Evolutionary conservation across 2,888 invertebrate genomes (phyloP).

Genomic region (Synanthedon formicaeformis): DNA sequence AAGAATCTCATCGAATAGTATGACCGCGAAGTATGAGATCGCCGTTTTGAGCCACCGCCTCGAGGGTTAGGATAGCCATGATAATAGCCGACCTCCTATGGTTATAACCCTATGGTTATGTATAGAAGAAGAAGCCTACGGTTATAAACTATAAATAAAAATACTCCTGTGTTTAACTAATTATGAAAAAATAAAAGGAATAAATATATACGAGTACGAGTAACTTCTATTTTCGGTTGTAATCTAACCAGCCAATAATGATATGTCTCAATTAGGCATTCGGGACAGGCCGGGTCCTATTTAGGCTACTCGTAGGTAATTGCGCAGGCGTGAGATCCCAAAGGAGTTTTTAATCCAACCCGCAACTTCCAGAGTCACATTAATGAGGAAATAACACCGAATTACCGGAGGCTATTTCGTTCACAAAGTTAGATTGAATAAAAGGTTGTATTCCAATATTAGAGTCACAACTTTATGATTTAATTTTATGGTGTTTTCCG

Average conservation of each 20-base stretch:
- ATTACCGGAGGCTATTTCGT: conserved; percentile 50
- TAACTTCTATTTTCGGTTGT: background rate
- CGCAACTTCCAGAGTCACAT: conserved; percentile 47
- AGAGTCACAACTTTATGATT: conserved; percentile 48
- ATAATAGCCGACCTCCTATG: too few species aligned
- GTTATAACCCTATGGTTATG: too few species aligned
- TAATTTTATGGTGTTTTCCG: conserved; percentile 38
- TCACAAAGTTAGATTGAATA: conserved; percentile 63
- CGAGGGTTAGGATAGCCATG: too few species aligned
- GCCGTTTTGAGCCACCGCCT: too few species aligned
- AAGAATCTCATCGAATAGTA: too few species aligned
- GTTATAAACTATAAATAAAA: too few species aligned
- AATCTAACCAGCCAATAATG: conserved; percentile 15
- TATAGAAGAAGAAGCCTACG: too few species aligned
- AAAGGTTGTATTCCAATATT: conserved; percentile 48
- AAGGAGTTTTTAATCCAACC: conserved; percentile 59
- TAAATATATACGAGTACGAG: too few species aligned
- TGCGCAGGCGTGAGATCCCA: conserved; percentile 40
- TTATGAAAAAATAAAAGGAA: too few species aligned
- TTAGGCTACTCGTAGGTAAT: conserved; percentile 30
- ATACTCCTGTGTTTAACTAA: too few species aligned
- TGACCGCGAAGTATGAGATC: too few species aligned
- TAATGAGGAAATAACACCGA: conserved; percentile 62
- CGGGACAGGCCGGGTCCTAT: conserved; percentile 21
- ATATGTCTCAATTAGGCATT: conserved; percentile 29